Evolutionary conservation across 2,113 vertebrate genomes (phyloP).

Genomic region (Miniopterus natalensis): DNA sequence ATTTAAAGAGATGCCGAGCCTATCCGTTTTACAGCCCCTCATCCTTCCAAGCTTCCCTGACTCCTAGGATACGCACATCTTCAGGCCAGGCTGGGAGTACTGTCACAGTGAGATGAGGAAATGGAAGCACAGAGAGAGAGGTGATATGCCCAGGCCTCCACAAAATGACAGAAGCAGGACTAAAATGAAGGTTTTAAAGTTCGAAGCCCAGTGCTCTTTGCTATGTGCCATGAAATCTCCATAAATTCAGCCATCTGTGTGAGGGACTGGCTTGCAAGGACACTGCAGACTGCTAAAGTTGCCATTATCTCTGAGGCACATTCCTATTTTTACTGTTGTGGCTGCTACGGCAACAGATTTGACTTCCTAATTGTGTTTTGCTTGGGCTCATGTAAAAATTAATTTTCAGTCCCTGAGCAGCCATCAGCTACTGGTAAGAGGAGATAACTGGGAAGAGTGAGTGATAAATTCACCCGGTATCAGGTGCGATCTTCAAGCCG

Average conservation of each 20-base stretch:
- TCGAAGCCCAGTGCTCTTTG: background rate
- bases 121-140: background rate
- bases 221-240: background rate
- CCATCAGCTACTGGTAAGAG: background rate
- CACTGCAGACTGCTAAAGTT: background rate
- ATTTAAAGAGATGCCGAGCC: background rate
- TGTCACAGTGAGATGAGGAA: background rate
- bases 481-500: rapidly evolving
- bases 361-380: slow-evolving; percentile 58
- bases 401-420: slow-evolving; percentile 44
- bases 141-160: background rate
- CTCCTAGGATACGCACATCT: background rate
- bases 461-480: background rate
- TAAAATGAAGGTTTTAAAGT: background rate
- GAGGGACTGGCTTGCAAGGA: background rate
- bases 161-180: background rate
- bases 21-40: background rate
- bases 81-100: background rate
- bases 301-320: background rate
- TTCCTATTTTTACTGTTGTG: background rate
- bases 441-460: background rate
- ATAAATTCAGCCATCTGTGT: background rate
- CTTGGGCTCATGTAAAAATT: slow-evolving; percentile 66
- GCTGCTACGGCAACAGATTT: slow-evolving; percentile 43
- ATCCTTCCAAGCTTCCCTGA: background rate